Percentiles rank a stretch among this genome's conserved stretches.
These are phyloP conservation scores for Xenentodon cancila DNA, from an alignment of 2,797 vertebrate genomes.

Conservation along the genomic window DNA sequence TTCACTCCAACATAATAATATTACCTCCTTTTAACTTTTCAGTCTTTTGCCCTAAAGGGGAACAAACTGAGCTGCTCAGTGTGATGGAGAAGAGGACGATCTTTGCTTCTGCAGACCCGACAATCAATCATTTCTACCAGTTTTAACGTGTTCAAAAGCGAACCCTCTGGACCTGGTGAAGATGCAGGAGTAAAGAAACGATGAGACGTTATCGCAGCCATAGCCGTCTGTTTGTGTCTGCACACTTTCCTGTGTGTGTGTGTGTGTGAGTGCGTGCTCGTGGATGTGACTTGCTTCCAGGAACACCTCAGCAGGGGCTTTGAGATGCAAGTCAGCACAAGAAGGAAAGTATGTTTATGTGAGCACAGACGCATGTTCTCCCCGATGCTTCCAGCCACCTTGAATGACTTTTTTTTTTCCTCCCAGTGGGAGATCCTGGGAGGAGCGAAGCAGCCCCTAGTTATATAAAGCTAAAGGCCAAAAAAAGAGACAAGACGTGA, in stretches of 20 bases:
- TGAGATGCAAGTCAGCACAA: constrained; percentile 86
- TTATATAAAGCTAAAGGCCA: constrained; percentile 80
- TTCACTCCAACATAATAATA: constrained; percentile 78
- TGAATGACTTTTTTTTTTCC: constrained; percentile 71
- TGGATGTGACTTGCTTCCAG: constrained; percentile 76
- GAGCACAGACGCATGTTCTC: constrained; percentile 74
- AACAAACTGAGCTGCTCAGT: constrained; percentile 39
- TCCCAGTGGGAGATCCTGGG: constrained; percentile 82
- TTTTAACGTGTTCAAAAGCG: constrained; percentile 76
- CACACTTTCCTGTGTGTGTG: constrained; percentile 29
- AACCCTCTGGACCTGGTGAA: constrained; percentile 62
- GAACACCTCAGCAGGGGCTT: constrained; percentile 77
- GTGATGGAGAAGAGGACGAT: no score
- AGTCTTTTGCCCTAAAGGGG: constrained; percentile 59
- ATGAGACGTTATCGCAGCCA: constrained; percentile 50
- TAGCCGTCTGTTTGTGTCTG: constrained; percentile 24
- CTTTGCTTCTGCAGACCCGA: constrained; percentile 56
- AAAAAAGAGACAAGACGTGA: constrained; percentile 81
- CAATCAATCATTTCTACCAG: constrained; percentile 74
- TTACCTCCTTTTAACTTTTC: constrained; percentile 80
- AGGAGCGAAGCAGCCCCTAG: constrained; percentile 66
- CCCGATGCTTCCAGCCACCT: constrained; percentile 76
- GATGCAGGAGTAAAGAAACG: constrained; percentile 46
- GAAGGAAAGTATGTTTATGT: constrained; percentile 78
- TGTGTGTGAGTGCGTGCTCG: constrained; percentile 22